Evolutionary conservation across 30 jellyfish, hydroid and myxozoan species (phyloP), one percentile per base, ranked within the genome.

Genomic region (Haliclystus octoradiatus): DNA sequence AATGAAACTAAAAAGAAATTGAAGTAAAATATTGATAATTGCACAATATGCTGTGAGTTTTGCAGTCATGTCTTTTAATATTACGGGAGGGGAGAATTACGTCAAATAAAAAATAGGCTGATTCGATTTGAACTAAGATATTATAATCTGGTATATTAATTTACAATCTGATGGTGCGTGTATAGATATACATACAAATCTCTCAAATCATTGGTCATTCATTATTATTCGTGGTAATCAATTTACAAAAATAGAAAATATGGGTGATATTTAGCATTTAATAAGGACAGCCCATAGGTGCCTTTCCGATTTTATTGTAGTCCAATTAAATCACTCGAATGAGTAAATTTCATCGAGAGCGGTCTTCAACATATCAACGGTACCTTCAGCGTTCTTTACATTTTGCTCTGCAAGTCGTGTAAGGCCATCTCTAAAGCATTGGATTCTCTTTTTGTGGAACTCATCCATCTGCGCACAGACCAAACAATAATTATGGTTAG

Each of bases 371-470:
- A 69, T 30, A 32, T 69, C 85, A 28, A 32, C 60, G 14, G 94
- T 72, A 26, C 62, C 76, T 28, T 60, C 24, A 68, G 77, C 70
- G 68, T 72, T 72, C 1, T 85, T 73, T 30, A 78, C 74, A 25
- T 85, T 86, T 51, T 50, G 69, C 81, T 77, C 86, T 0, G 96
- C 94, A 3, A 85, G 69, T 2, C 31, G 61, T 5, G 35, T 51
- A 33, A 85, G 52, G 7, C 91, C 75, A n/a, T 46, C 75, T 34
- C 74, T 71, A 60, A 72, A 64, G 12, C 66, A 71, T 24, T 62
- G 72, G 33, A 74, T 60, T 51, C 95, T 61, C 50, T 76, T 68
- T 57, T 63, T 53, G 52, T 65, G 84, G 66, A 83, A 83, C 49
- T 34, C 34, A 62, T 69, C 73, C 3, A 68, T 67, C 95, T 83